Evolutionary conservation across 2,797 vertebrate species (phyloP).

Genomic region (Rhodeus uyekii): DNA sequence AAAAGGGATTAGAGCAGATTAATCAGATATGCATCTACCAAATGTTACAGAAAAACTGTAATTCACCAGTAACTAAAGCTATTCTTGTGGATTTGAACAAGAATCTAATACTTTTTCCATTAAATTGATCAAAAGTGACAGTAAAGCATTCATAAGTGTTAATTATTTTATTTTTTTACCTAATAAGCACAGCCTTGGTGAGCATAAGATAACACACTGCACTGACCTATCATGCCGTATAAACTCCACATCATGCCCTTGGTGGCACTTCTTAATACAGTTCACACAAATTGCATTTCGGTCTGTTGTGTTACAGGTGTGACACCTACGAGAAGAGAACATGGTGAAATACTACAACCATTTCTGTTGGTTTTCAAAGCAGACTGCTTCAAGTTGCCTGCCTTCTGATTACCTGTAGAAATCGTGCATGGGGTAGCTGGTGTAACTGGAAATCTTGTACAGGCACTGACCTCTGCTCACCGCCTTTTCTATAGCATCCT

Average conservation of each 20-base stretch:
- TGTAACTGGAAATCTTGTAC: conserved; percentile 99
- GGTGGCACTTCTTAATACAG: conserved; percentile 99
- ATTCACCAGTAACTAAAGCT: background rate
- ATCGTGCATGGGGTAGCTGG: conserved; percentile 99
- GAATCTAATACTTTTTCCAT: background rate
- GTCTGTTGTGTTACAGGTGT: conserved; percentile 99
- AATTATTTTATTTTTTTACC: no score
- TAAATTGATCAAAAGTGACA: no score
- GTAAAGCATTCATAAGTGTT: no score
- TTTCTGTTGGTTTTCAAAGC: background rate
- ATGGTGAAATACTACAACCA: background rate
- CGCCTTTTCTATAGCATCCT: conserved; percentile 99
- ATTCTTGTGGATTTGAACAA: background rate
- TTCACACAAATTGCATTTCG: conserved; percentile 99
- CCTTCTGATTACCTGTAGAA: conserved; percentile 93
- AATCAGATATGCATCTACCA: background rate
- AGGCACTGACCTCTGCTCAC: conserved; percentile 99
- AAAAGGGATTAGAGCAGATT: conserved; percentile 31
- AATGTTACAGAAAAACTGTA: background rate
- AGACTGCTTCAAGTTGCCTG: background rate
- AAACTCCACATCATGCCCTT: conserved; percentile 99
- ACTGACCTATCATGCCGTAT: conserved; percentile 97
- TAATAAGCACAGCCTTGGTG: background rate
- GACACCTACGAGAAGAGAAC: conserved; percentile 80
- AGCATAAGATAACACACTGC: background rate